phyloP scores from a whole-genome alignment of 37 sponge, comb jelly and placozoan species.

The Cliona cf. orientalis region DNA sequence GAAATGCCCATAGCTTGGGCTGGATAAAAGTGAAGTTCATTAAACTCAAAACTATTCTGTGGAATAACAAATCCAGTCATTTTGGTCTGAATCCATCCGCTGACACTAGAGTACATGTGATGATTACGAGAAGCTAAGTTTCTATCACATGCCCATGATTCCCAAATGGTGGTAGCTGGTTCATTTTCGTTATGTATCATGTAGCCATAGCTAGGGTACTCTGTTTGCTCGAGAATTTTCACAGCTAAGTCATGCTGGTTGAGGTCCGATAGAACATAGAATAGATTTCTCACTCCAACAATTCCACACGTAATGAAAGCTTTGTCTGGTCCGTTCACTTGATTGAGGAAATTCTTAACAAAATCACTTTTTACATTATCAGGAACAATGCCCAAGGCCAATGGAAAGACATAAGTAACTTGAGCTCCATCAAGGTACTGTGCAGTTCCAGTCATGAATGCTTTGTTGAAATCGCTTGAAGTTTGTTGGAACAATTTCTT shows the following conservation, averaged over 20 bases:
- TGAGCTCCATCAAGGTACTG: constrained; percentile 54
- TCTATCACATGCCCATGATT: constrained; percentile 60
- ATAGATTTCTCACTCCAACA: constrained; percentile 53
- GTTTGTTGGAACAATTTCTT: not conserved
- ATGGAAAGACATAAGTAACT: constrained; percentile 57
- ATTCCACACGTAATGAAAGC: constrained; percentile 63
- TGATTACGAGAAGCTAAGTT: constrained; percentile 77
- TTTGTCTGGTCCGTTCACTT: constrained; percentile 26
- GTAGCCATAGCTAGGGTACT: constrained; percentile 79
- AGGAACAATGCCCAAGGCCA: constrained; percentile 58
- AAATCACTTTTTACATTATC: not conserved
- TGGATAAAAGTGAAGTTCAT: constrained; percentile 52
- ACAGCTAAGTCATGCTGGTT: constrained; percentile 48
- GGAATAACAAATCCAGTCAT: constrained; percentile 41
- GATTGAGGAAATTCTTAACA: constrained; percentile 36
- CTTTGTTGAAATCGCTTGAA: constrained; percentile 43
- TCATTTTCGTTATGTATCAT: constrained; percentile 70
- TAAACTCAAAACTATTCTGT: constrained; percentile 24
- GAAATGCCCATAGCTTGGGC: constrained; percentile 37
- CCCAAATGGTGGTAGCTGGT: constrained; percentile 77
- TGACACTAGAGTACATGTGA: constrained; percentile 86
- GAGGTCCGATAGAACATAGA: constrained; percentile 34
- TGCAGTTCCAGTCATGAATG: constrained; percentile 6
- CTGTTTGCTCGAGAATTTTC: constrained; percentile 54
- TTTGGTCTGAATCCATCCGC: constrained; percentile 58